These are phyloP conservation scores for Aplysina aerophoba DNA, from an alignment of 37 sponge, comb jelly and placozoan genomes.

Conservation along the genomic window DNA sequence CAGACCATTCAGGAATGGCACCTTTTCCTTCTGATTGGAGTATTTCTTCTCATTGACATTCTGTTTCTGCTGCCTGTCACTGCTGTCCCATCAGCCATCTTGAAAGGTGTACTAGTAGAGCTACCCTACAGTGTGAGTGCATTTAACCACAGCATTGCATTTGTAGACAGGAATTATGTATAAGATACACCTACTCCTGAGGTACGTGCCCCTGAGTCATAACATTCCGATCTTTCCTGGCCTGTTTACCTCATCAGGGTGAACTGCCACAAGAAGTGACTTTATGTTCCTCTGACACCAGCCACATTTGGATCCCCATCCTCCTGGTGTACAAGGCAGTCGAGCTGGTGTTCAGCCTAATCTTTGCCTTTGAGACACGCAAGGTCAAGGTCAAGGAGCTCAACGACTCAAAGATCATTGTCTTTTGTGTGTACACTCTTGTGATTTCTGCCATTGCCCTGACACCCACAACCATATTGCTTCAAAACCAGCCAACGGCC, in stretches of 20 bases:
- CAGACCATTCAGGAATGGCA: too few species aligned
- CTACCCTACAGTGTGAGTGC: too few species aligned
- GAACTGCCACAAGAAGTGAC: neutral
- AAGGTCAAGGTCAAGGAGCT: conserved; percentile 54
- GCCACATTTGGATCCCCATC: conserved; percentile 34
- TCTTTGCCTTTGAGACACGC: conserved; percentile 75
- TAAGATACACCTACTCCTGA: too few species aligned
- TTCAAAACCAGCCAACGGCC: conserved; percentile 9
- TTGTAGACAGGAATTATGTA: too few species aligned
- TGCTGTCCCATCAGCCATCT: conserved; percentile 40
- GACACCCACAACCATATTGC: conserved; percentile 27
- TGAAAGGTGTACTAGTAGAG: too few species aligned
- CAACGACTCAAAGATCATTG: conserved; percentile 71
- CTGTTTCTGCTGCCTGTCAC: conserved; percentile 48
- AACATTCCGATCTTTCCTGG: too few species aligned
- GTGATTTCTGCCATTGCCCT: conserved; percentile 56
- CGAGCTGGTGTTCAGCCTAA: conserved; percentile 48
- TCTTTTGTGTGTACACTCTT: conserved; percentile 61
- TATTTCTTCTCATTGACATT: too few species aligned
- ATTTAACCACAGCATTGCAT: too few species aligned
- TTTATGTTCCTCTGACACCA: conserved; percentile 17
- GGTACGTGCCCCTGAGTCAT: too few species aligned
- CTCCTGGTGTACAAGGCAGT: conserved; percentile 62
- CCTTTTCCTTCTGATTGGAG: too few species aligned
- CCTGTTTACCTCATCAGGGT: too few species aligned